Percentiles rank a stretch among this genome's conserved stretches.
Evolutionary conservation across 1,140 invertebrate species (phyloP).

Genomic region (Cecropterus lyciades): DNA sequence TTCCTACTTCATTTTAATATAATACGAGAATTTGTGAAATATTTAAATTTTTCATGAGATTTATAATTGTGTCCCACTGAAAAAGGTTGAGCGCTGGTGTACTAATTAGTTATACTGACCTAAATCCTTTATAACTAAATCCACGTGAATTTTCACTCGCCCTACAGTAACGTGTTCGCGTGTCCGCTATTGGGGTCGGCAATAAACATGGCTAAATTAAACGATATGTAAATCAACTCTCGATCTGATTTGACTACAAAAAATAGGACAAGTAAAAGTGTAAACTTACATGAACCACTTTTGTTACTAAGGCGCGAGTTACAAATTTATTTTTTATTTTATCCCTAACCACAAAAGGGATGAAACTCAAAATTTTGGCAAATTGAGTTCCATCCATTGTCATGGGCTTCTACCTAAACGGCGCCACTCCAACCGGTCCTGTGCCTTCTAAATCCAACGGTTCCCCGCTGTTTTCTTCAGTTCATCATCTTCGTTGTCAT

Average conservation of each 20-base stretch:
- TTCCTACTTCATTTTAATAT: too few relatives aligned
- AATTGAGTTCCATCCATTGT: too few relatives aligned
- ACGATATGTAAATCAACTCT: slow-evolving; percentile 32
- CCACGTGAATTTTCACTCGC: slow-evolving; percentile 34
- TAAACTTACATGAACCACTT: slow-evolving; percentile 21
- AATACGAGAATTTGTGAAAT: too few relatives aligned
- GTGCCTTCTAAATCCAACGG: too few relatives aligned
- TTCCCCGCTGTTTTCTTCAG: too few relatives aligned
- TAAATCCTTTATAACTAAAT: slow-evolving; percentile 55
- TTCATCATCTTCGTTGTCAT: too few relatives aligned
- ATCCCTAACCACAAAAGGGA: too few relatives aligned
- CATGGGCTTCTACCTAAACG: too few relatives aligned
- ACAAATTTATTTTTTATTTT: too few relatives aligned
- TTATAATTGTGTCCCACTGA: neutral
- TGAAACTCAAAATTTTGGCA: too few relatives aligned
- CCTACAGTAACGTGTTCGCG: slow-evolving; percentile 28
- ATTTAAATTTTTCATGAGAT: too few relatives aligned
- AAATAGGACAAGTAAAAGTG: slow-evolving; percentile 29
- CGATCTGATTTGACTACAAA: slow-evolving; percentile 21
- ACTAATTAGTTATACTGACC: slow-evolving; percentile 68
- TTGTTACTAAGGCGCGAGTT: neutral
- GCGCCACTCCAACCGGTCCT: too few relatives aligned
- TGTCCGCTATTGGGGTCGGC: slow-evolving; percentile 29
- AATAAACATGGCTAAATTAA: slow-evolving; percentile 35
- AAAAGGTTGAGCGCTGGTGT: slow-evolving; percentile 40